A percentile compares a stretch with the other conserved stretches of the same genome.
phyloP scores from a whole-genome alignment of 2,888 invertebrate species.

The Pecten maximus region DNA sequence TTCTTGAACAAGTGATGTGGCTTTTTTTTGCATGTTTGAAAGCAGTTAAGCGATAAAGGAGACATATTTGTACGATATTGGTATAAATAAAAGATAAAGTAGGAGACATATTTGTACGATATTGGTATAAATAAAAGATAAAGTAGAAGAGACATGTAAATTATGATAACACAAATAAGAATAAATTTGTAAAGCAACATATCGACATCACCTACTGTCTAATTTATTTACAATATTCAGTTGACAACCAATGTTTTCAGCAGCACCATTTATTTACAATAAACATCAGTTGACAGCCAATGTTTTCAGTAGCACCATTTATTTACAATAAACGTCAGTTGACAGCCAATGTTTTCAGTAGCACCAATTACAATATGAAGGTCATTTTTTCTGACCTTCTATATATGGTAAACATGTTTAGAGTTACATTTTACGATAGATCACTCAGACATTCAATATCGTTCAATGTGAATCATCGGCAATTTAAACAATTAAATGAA shows the following conservation, averaged over 20 bases:
- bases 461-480: neutral
- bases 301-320: too few relatives aligned
- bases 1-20: neutral
- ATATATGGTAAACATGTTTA: constrained; percentile 3
- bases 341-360: too few relatives aligned
- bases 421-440: neutral
- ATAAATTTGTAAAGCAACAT: neutral
- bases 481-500: constrained; percentile 4
- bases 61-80: neutral
- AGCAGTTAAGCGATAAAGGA: neutral
- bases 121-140: neutral
- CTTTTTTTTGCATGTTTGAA: neutral
- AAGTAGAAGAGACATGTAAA: neutral
- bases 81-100: neutral
- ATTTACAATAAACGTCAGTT: too few relatives aligned
- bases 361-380: neutral
- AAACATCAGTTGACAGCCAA: too few relatives aligned
- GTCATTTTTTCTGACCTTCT: neutral
- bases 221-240: too few relatives aligned
- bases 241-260: too few relatives aligned
- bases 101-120: neutral
- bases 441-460: neutral
- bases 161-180: neutral
- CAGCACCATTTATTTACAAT: too few relatives aligned
- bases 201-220: neutral